phyloP scores from a whole-genome alignment of 2,113 vertebrate species.

The Campylorhamphus procurvoides region DNA sequence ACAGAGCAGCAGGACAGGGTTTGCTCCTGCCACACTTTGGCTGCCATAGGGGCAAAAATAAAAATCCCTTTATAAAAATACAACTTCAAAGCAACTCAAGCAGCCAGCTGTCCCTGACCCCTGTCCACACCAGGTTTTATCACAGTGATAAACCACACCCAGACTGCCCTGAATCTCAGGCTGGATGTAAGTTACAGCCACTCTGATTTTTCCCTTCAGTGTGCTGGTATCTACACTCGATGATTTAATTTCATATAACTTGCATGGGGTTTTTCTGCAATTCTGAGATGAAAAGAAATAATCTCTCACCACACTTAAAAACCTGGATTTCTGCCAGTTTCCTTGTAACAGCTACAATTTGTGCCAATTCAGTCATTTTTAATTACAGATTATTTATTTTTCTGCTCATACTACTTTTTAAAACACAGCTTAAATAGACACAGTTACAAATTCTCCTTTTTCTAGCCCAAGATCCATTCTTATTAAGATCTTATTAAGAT shows the following conservation, averaged over 20 bases:
- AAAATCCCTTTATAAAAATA: background rate
- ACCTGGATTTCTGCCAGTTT: constrained; percentile 16
- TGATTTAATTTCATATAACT: background rate
- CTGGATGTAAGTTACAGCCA: background rate
- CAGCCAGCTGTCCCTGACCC: background rate
- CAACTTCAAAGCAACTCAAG: background rate
- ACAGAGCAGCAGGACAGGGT: background rate
- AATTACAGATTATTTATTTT: constrained; percentile 22
- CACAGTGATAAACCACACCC: background rate
- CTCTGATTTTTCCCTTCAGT: background rate
- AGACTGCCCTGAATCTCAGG: background rate
- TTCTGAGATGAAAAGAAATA: constrained; percentile 1
- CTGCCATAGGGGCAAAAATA: background rate
- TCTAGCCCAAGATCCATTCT: background rate
- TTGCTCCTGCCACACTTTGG: background rate
- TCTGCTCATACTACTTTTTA: background rate
- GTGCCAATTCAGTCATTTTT: constrained; percentile 20
- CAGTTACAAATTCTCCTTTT: background rate
- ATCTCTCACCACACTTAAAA: background rate
- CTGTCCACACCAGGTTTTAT: background rate
- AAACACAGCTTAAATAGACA: constrained; percentile 5
- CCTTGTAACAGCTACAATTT: background rate
- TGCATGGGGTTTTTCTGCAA: rapidly evolving
- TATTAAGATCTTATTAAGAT: background rate
- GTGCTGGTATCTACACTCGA: background rate